Conservation (phyloP, 2,113 vertebrate species). For the Dissostichus mawsoni region DNA sequence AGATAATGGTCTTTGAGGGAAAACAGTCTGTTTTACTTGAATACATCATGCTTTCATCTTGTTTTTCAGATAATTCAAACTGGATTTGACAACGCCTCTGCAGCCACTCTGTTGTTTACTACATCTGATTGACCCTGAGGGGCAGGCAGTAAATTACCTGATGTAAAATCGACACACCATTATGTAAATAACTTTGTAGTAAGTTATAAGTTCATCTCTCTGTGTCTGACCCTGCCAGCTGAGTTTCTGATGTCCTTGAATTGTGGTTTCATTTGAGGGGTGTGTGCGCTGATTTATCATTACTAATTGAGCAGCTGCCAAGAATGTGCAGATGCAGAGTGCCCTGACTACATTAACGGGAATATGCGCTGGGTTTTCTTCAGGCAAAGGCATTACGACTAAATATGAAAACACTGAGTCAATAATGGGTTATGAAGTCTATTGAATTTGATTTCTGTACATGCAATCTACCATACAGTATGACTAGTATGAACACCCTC, state of each 20-base stretch:
- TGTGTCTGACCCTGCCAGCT: background rate
- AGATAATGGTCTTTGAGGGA: too few species aligned
- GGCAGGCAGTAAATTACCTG: conserved; percentile 27
- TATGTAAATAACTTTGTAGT: conserved; percentile 27
- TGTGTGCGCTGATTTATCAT: background rate
- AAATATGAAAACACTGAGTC: conserved; percentile 16
- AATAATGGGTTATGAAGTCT: background rate
- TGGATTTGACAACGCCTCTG: conserved; percentile 7
- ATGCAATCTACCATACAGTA: background rate
- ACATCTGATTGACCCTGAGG: conserved; percentile 24
- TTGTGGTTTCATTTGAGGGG: conserved; percentile 3
- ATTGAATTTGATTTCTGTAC: background rate
- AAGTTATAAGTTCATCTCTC: conserved; percentile 21
- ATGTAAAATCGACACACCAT: conserved; percentile 15
- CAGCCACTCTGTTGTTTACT: conserved; percentile 20
- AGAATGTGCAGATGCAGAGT: conserved; percentile 17
- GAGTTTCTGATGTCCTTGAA: conserved; percentile 15
- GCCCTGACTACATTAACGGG: conserved; percentile 13
- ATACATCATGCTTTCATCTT: too few species aligned
- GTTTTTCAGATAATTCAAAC: background rate
- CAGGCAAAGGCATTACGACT: background rate
- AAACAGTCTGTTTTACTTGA: too few species aligned
- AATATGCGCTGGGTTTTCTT: conserved; percentile 6
- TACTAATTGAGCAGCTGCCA: conserved; percentile 27
- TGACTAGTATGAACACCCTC: background rate